Evolutionary conservation across 2,888 invertebrate genomes (phyloP), one percentile per base, ranked within the genome.

Genomic region (Aleiodes alternator): DNA sequence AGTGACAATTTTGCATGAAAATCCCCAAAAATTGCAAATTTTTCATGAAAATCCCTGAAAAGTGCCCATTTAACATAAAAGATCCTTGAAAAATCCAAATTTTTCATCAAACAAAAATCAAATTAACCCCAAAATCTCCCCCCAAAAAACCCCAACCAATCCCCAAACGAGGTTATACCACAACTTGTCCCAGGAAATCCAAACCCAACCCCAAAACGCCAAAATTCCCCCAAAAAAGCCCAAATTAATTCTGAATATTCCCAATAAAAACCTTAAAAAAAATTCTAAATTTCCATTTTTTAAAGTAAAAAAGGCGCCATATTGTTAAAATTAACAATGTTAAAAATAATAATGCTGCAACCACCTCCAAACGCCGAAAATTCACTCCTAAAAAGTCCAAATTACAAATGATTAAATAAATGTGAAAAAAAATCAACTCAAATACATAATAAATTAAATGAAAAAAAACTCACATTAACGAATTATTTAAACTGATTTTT

Each of bases 261-360:
- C 23, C 23, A 23, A 23, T 31, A 59, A 59, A 59, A 59, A 59
- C 29, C 9, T 4, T 2, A n/a, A 12, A 23, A 7, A 9, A 64
- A 16, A 14, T 11, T 29, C 16, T 6, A 23, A 23, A 23, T 23
- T 23, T 2, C 9, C 8, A 16, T 14, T 16, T 16, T 56, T n/a
- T 1, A 16, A 61, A 5, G 9, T 0, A 5, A 16, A 43, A 43
- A 43, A 23, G 14, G 11, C 64, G 64, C 64, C 64, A 64, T 64
- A 64, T 64, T 64, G 64, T n/a, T n/a, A n/a, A n/a, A n/a, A n/a
- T n/a, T n/a, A n/a, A 64, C 48, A 64, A 16, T 29, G 7, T 14
- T 7, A 64, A 64, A 64, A 64, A 48, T 64, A 11, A 64, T 64
- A 16, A 12, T 38, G 4, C 43, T 31, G 7, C n/a, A 5, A 61